phyloP scores from a whole-genome alignment of 2,797 vertebrate genomes.

The Rhinogobio ventralis region DNA sequence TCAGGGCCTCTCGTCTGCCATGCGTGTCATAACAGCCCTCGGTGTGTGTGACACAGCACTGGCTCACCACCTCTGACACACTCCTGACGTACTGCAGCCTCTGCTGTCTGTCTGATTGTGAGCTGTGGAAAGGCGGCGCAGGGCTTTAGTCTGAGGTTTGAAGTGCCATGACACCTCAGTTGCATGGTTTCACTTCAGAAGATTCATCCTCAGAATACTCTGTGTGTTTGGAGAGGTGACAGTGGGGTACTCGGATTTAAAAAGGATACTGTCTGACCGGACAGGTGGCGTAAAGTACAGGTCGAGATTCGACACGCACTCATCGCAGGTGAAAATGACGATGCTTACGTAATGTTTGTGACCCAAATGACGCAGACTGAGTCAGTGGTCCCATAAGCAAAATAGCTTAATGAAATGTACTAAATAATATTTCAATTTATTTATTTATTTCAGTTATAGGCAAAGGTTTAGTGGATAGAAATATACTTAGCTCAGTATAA shows the following conservation, averaged over 20 bases:
- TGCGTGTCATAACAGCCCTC: slow-evolving; percentile 26
- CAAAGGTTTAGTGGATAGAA: neutral
- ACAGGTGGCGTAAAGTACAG: neutral
- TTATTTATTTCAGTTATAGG: neutral
- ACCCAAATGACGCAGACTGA: neutral
- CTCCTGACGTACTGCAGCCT: slow-evolving; percentile 30
- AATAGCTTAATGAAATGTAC: neutral
- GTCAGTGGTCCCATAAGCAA: neutral
- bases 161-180: slow-evolving; percentile 38
- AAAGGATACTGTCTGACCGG: neutral
- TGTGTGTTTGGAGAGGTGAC: neutral
- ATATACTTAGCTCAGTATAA: neutral
- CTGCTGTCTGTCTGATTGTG: slow-evolving; percentile 9
- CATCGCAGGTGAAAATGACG: neutral
- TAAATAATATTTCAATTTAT: neutral
- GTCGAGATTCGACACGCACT: neutral
- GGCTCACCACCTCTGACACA: slow-evolving; percentile 45
- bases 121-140: too few species aligned
- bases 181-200: slow-evolving; percentile 8
- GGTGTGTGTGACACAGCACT: slow-evolving; percentile 10
- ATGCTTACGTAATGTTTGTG: too few species aligned
- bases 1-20: slow-evolving; percentile 36
- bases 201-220: neutral
- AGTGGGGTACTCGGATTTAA: neutral
- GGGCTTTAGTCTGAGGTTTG: slow-evolving; percentile 22